Base-by-base conservation (phyloP, 37 sponge, comb jelly and placozoan species). In the Aplysina aerophoba region DNA sequence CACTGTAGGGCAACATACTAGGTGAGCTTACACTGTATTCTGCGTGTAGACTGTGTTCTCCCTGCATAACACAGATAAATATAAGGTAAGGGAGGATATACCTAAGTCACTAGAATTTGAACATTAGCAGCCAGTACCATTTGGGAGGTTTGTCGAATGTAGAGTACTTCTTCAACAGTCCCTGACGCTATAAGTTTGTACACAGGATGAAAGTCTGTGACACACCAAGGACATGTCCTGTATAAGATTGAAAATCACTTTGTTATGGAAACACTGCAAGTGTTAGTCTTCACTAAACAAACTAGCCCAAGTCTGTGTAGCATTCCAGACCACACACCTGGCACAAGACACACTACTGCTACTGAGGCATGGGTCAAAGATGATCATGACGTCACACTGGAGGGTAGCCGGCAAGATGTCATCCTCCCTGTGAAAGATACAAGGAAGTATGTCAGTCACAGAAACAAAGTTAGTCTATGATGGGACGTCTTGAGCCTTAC, bases 311-410 rank as follows among this genome's bases (percentile, higher is more conserved):
- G n/a, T n/a, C n/a, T 22, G 27, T 4, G 4, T 62, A 11, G 27
- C 63, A 62, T 62, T n/a, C n/a, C 63, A 62, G 8, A 3, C 50
- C 63, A 62, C 27, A 62, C 13, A 30, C 34, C 17, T 34, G 71
- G 1, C 28, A 31, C 71, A 6, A 31, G 28, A 35, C 13, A 31
- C 34, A 69, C 33, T 30, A 69, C 71, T 24, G 33, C 4, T 69
- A 35, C 34, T 69, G 34, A 69, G 34, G 34, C 71, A 69, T 12
- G 71, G 71, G 30, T 69, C 71, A 30, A 34, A 69, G 1, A 69
- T 35, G 35, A 69, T 17, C 71, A 69, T 44, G 50, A 3, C 8
- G 50, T 8, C 8, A 44, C 50, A 44, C 6, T 44, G 50, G 6
- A 44, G 50, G 8, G 50, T 44, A 44, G 50, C 33, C 34, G 71